Evolutionary conservation across 2,888 invertebrate species (phyloP).

Genomic region (Ellobium chinense): DNA sequence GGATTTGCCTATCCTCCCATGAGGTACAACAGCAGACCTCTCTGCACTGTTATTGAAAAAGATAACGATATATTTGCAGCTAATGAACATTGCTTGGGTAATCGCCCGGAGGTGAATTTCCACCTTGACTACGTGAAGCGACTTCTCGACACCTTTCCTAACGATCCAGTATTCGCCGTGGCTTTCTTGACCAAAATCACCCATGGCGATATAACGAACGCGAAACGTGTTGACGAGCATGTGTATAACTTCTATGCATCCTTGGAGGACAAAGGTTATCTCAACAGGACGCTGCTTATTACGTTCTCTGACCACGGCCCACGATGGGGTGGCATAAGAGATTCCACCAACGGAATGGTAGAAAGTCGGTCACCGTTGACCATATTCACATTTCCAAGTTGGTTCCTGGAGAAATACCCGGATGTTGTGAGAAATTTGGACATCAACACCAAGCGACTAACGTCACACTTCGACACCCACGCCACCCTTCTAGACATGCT

Average conservation of each 20-base stretch:
- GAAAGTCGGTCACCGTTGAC: slow-evolving; percentile 93
- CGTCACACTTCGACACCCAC: slow-evolving; percentile 91
- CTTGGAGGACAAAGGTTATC: slow-evolving; percentile 70
- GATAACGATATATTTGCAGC: slow-evolving; percentile 65
- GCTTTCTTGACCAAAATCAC: slow-evolving; percentile 91
- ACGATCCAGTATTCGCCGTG: slow-evolving; percentile 87
- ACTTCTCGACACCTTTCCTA: slow-evolving; percentile 83
- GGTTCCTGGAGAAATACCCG: slow-evolving; percentile 85
- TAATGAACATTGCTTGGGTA: slow-evolving; percentile 83
- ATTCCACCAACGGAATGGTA: slow-evolving; percentile 87
- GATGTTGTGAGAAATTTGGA: slow-evolving; percentile 84
- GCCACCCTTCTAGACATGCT: slow-evolving; percentile 87
- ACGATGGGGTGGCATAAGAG: slow-evolving; percentile 90
- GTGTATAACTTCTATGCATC: slow-evolving; percentile 83
- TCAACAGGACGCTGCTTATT: slow-evolving; percentile 68
- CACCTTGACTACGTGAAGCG: slow-evolving; percentile 83
- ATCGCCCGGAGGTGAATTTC: slow-evolving; percentile 85
- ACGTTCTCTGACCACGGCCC: slow-evolving; percentile 93
- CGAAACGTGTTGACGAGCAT: slow-evolving; percentile 86
- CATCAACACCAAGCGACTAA: slow-evolving; percentile 84
- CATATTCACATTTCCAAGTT: slow-evolving; percentile 86
- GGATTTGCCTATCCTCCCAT: slow-evolving; percentile 89
- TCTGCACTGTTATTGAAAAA: slow-evolving; percentile 82
- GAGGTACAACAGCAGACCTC: slow-evolving; percentile 90
- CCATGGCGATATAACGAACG: slow-evolving; percentile 91